A percentile compares a stretch with the other conserved stretches of the same genome.
Evolutionary conservation across 2,113 vertebrate genomes (phyloP).

Genomic region (Sus scrofa): DNA sequence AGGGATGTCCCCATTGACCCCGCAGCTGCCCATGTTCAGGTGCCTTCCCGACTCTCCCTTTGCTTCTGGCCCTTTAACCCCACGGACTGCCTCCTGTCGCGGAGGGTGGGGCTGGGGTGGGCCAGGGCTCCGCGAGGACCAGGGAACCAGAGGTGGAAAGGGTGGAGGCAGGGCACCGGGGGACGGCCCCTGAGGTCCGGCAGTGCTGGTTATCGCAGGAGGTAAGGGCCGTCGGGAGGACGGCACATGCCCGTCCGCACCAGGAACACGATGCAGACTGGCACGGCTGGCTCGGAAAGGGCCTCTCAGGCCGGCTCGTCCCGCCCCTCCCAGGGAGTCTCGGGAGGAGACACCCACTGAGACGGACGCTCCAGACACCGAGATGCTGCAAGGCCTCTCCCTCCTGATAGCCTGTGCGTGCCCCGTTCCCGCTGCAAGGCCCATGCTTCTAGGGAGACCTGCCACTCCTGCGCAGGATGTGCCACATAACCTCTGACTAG

Average conservation of each 20-base stretch:
- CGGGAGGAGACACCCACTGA: no score
- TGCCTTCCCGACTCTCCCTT: no score
- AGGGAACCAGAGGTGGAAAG: not conserved
- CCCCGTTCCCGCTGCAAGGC: no score
- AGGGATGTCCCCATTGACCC: not conserved
- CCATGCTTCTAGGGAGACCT: not conserved
- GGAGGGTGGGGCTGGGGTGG: not conserved
- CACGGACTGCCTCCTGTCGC: not conserved
- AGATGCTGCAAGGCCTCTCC: not conserved
- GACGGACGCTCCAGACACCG: fast-evolving
- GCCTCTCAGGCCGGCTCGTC: no score
- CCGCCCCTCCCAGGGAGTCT: no score
- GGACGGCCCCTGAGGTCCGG: not conserved
- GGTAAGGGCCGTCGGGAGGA: not conserved
- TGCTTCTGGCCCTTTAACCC: not conserved
- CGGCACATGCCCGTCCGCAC: not conserved
- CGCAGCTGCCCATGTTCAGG: fast-evolving
- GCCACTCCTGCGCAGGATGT: fast-evolving
- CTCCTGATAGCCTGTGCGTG: no score
- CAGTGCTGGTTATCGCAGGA: not conserved
- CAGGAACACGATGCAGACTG: not conserved
- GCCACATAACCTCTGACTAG: fast-evolving
- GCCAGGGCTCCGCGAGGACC: not conserved
- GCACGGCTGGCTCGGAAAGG: fast-evolving
- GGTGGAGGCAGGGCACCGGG: not conserved